These are phyloP conservation scores for Bombus sylvicola DNA, from an alignment of 1,140 invertebrate genomes.

Conservation along the genomic window DNA sequence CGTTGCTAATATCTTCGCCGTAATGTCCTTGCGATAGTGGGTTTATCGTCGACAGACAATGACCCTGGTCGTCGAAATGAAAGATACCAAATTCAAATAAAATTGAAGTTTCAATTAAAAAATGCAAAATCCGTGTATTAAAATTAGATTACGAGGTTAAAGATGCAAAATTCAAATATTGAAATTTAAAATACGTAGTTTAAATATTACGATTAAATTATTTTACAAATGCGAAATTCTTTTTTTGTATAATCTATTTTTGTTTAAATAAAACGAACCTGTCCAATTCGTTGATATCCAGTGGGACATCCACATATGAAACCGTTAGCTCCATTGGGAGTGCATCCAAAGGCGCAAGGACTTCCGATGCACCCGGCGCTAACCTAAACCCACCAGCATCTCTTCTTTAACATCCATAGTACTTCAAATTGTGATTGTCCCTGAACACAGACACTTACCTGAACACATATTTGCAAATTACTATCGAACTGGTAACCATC, in stretches of 20 bases:
- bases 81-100: no score
- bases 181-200: no score
- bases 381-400: slow-evolving; percentile 80
- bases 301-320: slow-evolving; percentile 91
- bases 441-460: slow-evolving; percentile 79
- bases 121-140: no score
- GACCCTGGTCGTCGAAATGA: slow-evolving; percentile 83
- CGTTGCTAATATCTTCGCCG: slow-evolving; percentile 86
- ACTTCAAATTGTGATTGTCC: accelerated
- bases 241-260: background rate
- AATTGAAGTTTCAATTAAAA: background rate
- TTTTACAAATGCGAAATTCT: background rate
- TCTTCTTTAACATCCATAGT: background rate
- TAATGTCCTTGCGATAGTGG: slow-evolving; percentile 83
- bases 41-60: slow-evolving; percentile 91
- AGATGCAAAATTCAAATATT: background rate
- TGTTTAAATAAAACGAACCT: slow-evolving; percentile 69
- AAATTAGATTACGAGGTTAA: background rate
- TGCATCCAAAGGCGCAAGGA: slow-evolving; percentile 91
- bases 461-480: slow-evolving; percentile 86
- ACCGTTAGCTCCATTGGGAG: slow-evolving; percentile 84
- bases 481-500: slow-evolving; percentile 89
- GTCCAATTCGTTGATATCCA: slow-evolving; percentile 90
- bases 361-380: slow-evolving; percentile 87
- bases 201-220: no score